phyloP scores from a whole-genome alignment of 2,797 vertebrate genomes.

The Hylomyscus alleni region DNA sequence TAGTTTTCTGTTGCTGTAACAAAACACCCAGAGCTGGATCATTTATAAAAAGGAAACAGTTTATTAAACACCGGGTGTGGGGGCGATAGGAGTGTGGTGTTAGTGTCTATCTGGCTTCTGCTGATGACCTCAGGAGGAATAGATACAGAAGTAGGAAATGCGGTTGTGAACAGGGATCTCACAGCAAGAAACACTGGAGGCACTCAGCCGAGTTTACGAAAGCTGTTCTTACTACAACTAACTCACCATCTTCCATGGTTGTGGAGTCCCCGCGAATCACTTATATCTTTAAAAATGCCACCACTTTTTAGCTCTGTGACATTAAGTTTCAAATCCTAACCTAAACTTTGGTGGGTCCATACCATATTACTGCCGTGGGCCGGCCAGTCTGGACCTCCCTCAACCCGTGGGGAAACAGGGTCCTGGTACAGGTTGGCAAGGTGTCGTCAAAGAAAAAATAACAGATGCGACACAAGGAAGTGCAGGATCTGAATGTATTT shows the following conservation, averaged over 20 bases:
- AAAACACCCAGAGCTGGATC: neutral
- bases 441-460: too few relatives aligned
- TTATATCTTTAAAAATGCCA: neutral
- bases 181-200: neutral
- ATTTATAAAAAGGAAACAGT: neutral
- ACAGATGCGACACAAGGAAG: too few relatives aligned
- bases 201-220: neutral
- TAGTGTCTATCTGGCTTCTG: neutral
- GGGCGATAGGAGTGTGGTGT: neutral
- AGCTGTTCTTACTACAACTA: neutral
- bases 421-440: too few relatives aligned
- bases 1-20: neutral
- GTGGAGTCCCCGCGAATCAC: neutral
- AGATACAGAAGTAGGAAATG: neutral
- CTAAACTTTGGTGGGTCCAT: neutral
- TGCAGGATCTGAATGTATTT: too few relatives aligned
- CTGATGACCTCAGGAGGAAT: neutral
- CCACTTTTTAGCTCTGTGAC: neutral
- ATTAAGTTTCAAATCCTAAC: neutral
- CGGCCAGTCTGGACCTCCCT: too few relatives aligned
- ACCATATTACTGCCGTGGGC: too few relatives aligned
- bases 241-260: neutral
- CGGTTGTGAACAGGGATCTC: too few relatives aligned
- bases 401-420: too few relatives aligned
- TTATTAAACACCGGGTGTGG: neutral